These are phyloP conservation scores for Hirtodrosophila confusa DNA, from an alignment of 2,888 invertebrate genomes.

Conservation along the genomic window DNA sequence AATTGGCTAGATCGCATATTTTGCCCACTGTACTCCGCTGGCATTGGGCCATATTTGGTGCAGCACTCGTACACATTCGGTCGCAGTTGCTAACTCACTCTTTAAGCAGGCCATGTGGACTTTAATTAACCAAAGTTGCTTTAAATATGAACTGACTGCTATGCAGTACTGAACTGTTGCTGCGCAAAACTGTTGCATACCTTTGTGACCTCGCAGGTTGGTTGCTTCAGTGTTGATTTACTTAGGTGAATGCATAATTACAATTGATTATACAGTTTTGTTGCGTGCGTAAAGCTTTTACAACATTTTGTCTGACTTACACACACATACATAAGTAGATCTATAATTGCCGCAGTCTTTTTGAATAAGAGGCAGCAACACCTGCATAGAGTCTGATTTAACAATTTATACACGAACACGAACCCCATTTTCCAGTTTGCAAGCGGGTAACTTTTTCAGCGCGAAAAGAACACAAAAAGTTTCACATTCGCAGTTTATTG, in stretches of 20 bases:
- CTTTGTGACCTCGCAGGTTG: conserved; percentile 3
- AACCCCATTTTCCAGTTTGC: conserved; percentile 46
- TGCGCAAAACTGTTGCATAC: conserved; percentile 46
- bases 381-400: conserved; percentile 64
- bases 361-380: conserved; percentile 46
- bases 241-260: conserved; percentile 39
- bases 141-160: conserved; percentile 14
- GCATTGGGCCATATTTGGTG: conserved; percentile 50
- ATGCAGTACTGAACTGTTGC: background rate
- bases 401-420: conserved; percentile 61
- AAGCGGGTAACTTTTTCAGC: conserved; percentile 35
- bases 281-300: conserved; percentile 41
- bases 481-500: conserved; percentile 67
- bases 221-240: conserved; percentile 14
- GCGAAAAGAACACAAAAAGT: conserved; percentile 55
- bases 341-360: conserved; percentile 44
- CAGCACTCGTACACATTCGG: background rate
- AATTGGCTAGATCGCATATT: too few species aligned
- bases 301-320: conserved; percentile 16
- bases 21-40: conserved; percentile 7
- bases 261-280: conserved; percentile 49
- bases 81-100: conserved; percentile 12
- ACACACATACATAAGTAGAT: conserved; percentile 7
- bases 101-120: conserved; percentile 24
- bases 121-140: conserved; percentile 39